Conservation (phyloP, 2,888 invertebrate genomes). For the Dryobotodes eremita region DNA sequence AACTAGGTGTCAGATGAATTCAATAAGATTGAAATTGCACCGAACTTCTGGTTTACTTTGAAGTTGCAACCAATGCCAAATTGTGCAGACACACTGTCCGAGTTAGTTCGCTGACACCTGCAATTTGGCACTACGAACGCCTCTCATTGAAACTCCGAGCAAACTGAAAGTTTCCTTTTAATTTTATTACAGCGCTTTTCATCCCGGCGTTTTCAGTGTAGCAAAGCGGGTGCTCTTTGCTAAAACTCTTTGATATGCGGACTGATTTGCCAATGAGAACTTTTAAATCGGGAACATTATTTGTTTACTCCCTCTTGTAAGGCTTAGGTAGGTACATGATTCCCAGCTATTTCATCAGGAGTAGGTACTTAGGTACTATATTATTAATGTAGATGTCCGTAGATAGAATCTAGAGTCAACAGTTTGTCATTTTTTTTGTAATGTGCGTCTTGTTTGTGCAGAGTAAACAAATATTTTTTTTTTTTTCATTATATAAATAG, state of each 20-base stretch:
- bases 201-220: neutral
- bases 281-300: neutral
- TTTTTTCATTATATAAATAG: neutral
- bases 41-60: conserved; percentile 16
- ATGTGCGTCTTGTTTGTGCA: too few species aligned
- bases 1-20: neutral
- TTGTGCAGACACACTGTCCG: conserved; percentile 7
- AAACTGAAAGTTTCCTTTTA: conserved; percentile 40
- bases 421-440: too few species aligned
- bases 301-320: neutral
- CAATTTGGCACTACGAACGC: conserved; percentile 17
- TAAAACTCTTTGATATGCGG: neutral
- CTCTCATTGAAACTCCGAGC: conserved; percentile 4
- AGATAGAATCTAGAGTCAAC: neutral
- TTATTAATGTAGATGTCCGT: neutral
- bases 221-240: neutral
- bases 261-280: neutral
- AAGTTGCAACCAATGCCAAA: conserved; percentile 21
- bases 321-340: neutral
- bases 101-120: conserved; percentile 31
- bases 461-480: too few species aligned
- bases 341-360: neutral
- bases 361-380: too few species aligned
- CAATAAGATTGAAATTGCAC: conserved; percentile 12
- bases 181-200: conserved; percentile 19